phyloP scores from a whole-genome alignment of 2,888 invertebrate genomes.

The Chironomus riparius region DNA sequence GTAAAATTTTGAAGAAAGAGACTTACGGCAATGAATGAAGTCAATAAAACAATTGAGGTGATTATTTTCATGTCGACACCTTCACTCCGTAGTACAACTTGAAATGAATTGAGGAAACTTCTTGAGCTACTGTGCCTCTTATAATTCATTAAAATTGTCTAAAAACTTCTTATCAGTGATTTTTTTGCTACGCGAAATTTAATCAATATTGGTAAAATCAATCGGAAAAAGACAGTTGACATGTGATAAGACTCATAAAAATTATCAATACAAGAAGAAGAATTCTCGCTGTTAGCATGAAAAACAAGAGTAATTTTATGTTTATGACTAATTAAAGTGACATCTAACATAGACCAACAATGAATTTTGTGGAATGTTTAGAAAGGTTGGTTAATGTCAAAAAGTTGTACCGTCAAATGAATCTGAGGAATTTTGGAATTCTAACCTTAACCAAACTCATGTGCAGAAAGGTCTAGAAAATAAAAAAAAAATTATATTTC shows the following conservation, averaged over 20 bases:
- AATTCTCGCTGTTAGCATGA: too few relatives aligned
- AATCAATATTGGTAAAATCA: neutral
- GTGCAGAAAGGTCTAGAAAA: too few relatives aligned
- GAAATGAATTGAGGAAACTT: neutral
- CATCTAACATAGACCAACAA: neutral
- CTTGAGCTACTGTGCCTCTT: neutral
- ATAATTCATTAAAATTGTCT: neutral
- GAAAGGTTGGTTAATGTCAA: too few relatives aligned
- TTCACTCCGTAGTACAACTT: too few relatives aligned
- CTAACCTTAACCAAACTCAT: too few relatives aligned
- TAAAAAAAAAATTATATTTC: too few relatives aligned
- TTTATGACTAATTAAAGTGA: neutral
- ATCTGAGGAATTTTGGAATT: too few relatives aligned
- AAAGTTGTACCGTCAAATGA: too few relatives aligned
- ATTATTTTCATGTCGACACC: neutral
- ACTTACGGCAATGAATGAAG: neutral
- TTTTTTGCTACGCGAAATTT: neutral
- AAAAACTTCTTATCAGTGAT: neutral
- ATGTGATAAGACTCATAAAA: neutral
- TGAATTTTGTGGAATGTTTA: too few relatives aligned
- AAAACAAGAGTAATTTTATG: neutral
- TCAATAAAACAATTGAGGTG: neutral
- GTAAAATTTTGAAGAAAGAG: neutral
- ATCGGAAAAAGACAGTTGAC: neutral
- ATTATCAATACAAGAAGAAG: neutral